These are phyloP conservation scores for Apodemus speciosus DNA, from an alignment of 2,113 vertebrate species.

Conservation along the genomic window DNA sequence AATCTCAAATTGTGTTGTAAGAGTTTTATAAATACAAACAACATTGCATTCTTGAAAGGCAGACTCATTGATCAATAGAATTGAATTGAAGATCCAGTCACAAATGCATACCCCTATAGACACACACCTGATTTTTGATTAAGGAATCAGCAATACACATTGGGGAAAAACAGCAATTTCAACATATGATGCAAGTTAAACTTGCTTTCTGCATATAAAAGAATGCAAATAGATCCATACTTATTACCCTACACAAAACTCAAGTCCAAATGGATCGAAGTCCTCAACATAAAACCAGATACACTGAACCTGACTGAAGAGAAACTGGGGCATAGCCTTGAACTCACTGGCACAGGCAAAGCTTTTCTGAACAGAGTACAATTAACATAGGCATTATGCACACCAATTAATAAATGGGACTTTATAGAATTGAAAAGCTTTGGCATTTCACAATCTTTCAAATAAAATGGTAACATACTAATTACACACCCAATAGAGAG, in stretches of 20 bases:
- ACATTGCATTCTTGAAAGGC: neutral
- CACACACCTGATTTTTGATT: neutral
- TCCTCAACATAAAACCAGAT: neutral
- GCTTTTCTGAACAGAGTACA: neutral
- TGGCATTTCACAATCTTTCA: neutral
- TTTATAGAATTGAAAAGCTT: neutral
- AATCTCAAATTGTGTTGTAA: neutral
- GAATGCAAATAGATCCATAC: neutral
- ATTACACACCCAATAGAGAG: neutral
- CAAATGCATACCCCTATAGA: neutral
- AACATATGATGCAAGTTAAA: neutral
- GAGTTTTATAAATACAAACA: neutral
- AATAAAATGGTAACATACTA: neutral
- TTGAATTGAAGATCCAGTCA: neutral
- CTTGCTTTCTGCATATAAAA: neutral
- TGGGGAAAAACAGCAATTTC: neutral
- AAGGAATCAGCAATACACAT: neutral
- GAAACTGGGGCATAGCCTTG: neutral
- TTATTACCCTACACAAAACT: neutral
- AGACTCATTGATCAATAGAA: neutral
- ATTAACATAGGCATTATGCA: neutral
- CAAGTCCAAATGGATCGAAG: neutral
- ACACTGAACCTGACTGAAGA: neutral
- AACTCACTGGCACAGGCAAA: neutral
- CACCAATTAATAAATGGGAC: neutral